Base-by-base conservation (phyloP, 2,888 invertebrate genomes). In the Drosophila affinis region DNA sequence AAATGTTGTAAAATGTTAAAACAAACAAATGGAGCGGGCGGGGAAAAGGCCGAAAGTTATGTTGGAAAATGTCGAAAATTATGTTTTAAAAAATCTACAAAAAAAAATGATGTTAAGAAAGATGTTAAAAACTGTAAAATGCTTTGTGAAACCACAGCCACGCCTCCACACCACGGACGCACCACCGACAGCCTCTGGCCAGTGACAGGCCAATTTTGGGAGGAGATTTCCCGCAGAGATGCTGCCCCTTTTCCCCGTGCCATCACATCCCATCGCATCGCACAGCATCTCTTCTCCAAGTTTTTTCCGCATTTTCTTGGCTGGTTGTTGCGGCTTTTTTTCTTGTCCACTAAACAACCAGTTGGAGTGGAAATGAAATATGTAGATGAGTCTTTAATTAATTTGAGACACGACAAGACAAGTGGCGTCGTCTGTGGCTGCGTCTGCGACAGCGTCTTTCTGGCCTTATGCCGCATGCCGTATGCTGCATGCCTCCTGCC, bases 371-470 rank as follows among this genome's bases (percentile, higher is more conserved):
- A 83, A 83, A 84, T 84, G 87, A 85, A 85, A 87, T 85, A 85
- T 89, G 85, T 82, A 89, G 85, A 89, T 85, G 85, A 85, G 85
- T 85, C 85, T 85, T 85, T 89, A 89, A 85, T 85, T 85, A 85
- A 85, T 85, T 85, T 89, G 83, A 89, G 88, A 85, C 88, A 86
- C 88, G 88, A 87, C 89, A 88, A 77, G 86, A 85, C 88, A 82
- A 81, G 88, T 89, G 78, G 89, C 85, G 87, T 81, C 78, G 77
- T 83, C 81, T 87, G 72, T 78, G 78, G 68, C 67, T 71, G 69
- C 78, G 64, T 74, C 84, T 81, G 64, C 77, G 60, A 75, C 75
- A 75, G 55, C 75, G 60, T 52, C 21, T 48, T 14, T 53, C 29
- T 9, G 9, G 29, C 24, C 24, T 6, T 6, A 39, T 71, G 70